Conservation (phyloP, 2,113 vertebrate genomes). For the Piaya cayana region DNA sequence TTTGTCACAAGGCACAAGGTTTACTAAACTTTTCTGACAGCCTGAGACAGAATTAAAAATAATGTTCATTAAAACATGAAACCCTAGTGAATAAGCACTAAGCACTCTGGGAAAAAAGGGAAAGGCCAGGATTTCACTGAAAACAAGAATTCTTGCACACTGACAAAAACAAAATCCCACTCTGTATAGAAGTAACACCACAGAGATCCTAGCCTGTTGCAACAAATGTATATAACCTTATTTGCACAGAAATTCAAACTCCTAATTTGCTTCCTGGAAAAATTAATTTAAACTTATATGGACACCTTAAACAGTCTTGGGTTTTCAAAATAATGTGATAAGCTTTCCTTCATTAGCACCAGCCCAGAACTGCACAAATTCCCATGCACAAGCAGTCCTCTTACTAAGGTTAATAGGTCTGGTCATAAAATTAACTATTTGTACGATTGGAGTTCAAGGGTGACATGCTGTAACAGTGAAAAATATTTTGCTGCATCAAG, state of each 20-base stretch:
- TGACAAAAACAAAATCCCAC: not conserved
- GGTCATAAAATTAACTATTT: not conserved
- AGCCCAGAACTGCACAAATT: not conserved
- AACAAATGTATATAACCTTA: not conserved
- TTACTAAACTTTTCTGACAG: conserved; percentile 1
- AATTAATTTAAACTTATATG: not conserved
- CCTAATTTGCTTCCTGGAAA: fast-evolving
- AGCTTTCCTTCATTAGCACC: not conserved
- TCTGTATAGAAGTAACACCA: not conserved
- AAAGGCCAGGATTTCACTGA: not conserved
- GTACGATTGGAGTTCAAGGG: not conserved
- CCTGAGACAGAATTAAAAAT: not conserved
- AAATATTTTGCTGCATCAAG: conserved; percentile 21
- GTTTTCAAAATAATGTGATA: not conserved
- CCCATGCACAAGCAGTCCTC: not conserved
- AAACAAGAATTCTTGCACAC: not conserved
- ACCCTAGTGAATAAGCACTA: not conserved
- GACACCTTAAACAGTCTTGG: not conserved
- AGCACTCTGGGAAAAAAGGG: not conserved
- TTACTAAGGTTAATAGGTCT: not conserved
- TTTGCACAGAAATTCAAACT: not conserved
- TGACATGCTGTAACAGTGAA: not conserved
- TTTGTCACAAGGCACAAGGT: not conserved
- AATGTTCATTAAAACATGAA: not conserved
- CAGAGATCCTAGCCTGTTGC: not conserved